Evolutionary conservation across 2,888 invertebrate species (phyloP), one percentile per base, ranked within the genome.

Genomic region (Xanthia togata): DNA sequence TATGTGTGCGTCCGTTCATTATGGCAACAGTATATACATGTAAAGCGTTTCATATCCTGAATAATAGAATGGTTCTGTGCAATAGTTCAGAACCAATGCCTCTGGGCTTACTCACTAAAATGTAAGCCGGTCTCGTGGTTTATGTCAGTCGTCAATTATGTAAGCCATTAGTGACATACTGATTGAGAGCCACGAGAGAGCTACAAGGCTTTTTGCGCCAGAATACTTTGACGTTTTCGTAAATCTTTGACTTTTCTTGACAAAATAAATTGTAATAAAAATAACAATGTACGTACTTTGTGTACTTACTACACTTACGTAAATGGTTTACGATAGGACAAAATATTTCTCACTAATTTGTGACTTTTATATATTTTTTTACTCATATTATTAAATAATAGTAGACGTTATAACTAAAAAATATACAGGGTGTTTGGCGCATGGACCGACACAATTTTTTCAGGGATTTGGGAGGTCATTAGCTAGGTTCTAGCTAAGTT

Each of bases 121-220:
- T 85, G 38, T 81, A 63, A 62, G 72, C 55, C 70, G 65, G 69
- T 60, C 74, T 83, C 26, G 74, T 73, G 74, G 78, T 68, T 85
- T 72, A 78, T 85, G 78, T 85, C 82, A 83, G 72, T 74, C 85
- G 85, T 82, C 85, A 83, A 83, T 85, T 85, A 85, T 78, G 59
- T 44, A 73, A 62, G 64, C 73, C 85, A 78, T 78, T 85, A 85
- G 72, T 85, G 78, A 75, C 78, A 67, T 78, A 78, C 65, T 74
- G 83, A 85, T 65, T 85, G 83, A 73, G 72, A 78, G 78, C 67
- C 85, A 60, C 78, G n/a, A 67, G 83, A 73, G 83, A 82, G 11
- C 23, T 47, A 55, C 47, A 41, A 72, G 50, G 73, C 78, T 63
- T 78, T 78, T 76, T 65, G 53, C 17, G 65, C 31, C 26, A 71